Evolutionary conservation across 2,888 invertebrate species (phyloP).

Genomic region (Uropetala carovei): DNA sequence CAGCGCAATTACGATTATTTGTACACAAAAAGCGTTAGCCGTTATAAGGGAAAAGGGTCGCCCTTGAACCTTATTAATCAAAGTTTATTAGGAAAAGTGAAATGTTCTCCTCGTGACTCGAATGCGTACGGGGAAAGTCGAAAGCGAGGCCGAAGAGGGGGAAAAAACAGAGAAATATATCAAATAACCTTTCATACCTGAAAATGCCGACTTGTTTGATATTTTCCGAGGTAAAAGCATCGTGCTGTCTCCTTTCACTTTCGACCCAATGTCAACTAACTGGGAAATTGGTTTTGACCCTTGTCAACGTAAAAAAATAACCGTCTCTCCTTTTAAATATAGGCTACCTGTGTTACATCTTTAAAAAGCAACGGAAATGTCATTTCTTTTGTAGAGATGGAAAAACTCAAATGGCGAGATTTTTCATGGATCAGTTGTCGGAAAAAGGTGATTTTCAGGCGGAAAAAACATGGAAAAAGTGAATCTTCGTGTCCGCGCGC

Average conservation of each 20-base stretch:
- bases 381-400: too few species aligned
- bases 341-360: too few species aligned
- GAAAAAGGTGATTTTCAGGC: too few species aligned
- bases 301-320: neutral
- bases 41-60: neutral
- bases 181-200: neutral
- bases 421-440: too few species aligned
- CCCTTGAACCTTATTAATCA: neutral
- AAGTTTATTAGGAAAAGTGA: neutral
- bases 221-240: neutral
- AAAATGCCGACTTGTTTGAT: neutral
- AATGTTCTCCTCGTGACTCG: neutral
- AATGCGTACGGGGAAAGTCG: neutral
- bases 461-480: too few species aligned
- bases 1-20: neutral
- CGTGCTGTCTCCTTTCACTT: conserved; percentile 9
- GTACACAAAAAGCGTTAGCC: too few species aligned
- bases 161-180: too few species aligned
- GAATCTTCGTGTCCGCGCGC: too few species aligned
- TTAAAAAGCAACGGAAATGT: too few species aligned
- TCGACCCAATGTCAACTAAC: neutral
- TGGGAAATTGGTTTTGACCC: neutral
- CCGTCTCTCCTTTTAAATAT: too few species aligned
- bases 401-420: too few species aligned
- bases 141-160: neutral